Conservation (phyloP, 2,113 vertebrate species). For the Eulemur macaco region DNA sequence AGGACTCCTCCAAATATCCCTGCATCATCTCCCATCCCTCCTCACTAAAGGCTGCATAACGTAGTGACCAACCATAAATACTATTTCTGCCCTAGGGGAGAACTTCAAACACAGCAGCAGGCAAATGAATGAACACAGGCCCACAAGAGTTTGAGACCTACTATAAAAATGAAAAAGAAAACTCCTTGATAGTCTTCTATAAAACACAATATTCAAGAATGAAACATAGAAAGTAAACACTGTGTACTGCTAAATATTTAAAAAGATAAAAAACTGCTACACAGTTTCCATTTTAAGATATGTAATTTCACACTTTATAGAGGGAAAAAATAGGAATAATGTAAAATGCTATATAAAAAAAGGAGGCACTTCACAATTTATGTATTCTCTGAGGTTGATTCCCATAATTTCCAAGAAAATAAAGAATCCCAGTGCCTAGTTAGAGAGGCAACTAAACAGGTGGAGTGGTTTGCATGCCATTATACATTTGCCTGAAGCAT, state of each 20-base stretch:
- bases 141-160: not conserved
- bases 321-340: slow-evolving; percentile 51
- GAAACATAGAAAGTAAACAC: slow-evolving; percentile 69
- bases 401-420: slow-evolving; percentile 60
- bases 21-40: not conserved
- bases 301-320: slow-evolving; percentile 66
- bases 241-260: slow-evolving; percentile 75
- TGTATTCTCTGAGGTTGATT: slow-evolving; percentile 63
- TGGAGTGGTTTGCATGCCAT: not conserved
- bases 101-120: not conserved
- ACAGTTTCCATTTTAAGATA: slow-evolving; percentile 63
- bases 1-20: not conserved
- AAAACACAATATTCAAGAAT: slow-evolving; percentile 64
- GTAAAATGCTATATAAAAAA: slow-evolving; percentile 55
- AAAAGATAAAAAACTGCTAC: slow-evolving; percentile 65
- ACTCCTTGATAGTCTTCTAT: slow-evolving; percentile 38
- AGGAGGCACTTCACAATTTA: slow-evolving; percentile 54
- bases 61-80: not conserved
- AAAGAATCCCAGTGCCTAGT: slow-evolving; percentile 34
- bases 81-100: not conserved
- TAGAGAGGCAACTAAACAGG: slow-evolving; percentile 43
- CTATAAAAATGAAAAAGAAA: slow-evolving; percentile 65
- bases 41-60: not conserved
- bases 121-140: slow-evolving; percentile 5
- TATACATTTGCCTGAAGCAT: slow-evolving; percentile 42